phyloP scores from a whole-genome alignment of 2,888 invertebrate species.

The Lithophane ornitopus region DNA sequence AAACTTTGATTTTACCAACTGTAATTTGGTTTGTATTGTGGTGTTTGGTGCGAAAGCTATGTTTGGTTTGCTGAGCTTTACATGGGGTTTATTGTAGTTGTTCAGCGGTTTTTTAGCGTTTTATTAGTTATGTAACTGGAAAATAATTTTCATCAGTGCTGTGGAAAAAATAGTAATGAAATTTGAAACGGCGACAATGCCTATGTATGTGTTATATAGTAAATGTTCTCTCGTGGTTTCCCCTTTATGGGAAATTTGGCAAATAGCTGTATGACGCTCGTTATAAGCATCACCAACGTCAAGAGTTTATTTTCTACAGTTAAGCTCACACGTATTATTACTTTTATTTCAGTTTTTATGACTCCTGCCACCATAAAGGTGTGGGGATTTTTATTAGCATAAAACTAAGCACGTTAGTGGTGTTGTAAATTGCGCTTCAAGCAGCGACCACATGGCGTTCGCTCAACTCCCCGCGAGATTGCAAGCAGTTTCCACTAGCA shows the following conservation, averaged over 20 bases:
- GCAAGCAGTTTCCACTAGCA: constrained; percentile 86
- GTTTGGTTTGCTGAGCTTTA: constrained; percentile 26
- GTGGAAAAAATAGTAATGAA: neutral
- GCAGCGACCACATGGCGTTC: constrained; percentile 76
- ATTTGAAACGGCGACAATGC: neutral
- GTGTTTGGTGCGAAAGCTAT: constrained; percentile 33
- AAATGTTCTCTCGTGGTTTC: constrained; percentile 16
- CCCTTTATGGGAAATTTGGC: constrained; percentile 27
- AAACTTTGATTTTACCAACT: constrained; percentile 75
- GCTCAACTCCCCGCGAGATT: constrained; percentile 81
- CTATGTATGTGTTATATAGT: neutral
- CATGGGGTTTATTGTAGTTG: neutral
- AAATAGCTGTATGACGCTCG: constrained; percentile 22
- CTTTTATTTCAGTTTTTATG: constrained; percentile 58
- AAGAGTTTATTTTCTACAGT: constrained; percentile 33
- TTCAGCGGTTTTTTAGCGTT: constrained; percentile 5
- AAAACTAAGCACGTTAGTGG: constrained; percentile 68
- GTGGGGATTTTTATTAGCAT: constrained; percentile 65
- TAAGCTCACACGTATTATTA: constrained; percentile 38
- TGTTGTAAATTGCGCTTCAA: constrained; percentile 75
- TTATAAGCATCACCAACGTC: constrained; percentile 22
- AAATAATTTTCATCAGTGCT: neutral
- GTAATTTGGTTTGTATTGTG: constrained; percentile 66
- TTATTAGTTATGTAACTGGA: neutral
- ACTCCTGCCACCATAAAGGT: constrained; percentile 42